Evolutionary conservation across 2,797 vertebrate species (phyloP), one percentile per base, ranked within the genome.

Genomic region (Discoglossus pictus): DNA sequence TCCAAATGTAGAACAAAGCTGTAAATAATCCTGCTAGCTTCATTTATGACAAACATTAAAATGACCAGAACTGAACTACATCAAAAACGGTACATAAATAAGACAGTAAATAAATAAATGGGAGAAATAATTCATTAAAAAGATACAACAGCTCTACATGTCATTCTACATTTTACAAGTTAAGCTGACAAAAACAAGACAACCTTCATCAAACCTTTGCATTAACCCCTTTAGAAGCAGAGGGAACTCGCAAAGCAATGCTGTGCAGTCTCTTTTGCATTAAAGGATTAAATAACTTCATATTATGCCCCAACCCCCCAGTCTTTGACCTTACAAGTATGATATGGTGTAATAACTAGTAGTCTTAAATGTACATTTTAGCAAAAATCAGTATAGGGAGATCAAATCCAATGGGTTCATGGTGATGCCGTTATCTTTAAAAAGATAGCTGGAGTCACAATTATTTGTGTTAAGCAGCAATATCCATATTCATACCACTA

Each of bases 61-160:
- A 88, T 83, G 78, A 76, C 78, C 86, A 88, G 88, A 90, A 90
- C 83, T 83, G 80, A 91, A 90, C 87, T 88, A 84, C 79, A 74
- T 55, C 86, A 86, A 84, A 83, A 86, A 85, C 82, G 82, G 78
- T 87, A 90, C 89, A 92, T 91, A 92, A 92, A 91, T 92, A 91
- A 90, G 80, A 87, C 83, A 65, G 82, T 82, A 91, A 90, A 91
- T 90, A 91, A 91, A 90, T 91, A 88, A 90, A 86, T 80, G 82
- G 68, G 82, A 82, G 84, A 88, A 86, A 83, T 76, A 84, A 87
- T 83, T 85, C 75, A 81, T 82, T 64, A 71, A 63, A 62, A 85
- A 78, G 80, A 80, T 79, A 88, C 75, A 84, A 73, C 68, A 64
- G 44, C 66, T 81, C 82, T 83, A 88, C 80, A 86, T 76, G 81